phyloP scores from a whole-genome alignment of 1,140 invertebrate species.

The Heliothis subflexa region DNA sequence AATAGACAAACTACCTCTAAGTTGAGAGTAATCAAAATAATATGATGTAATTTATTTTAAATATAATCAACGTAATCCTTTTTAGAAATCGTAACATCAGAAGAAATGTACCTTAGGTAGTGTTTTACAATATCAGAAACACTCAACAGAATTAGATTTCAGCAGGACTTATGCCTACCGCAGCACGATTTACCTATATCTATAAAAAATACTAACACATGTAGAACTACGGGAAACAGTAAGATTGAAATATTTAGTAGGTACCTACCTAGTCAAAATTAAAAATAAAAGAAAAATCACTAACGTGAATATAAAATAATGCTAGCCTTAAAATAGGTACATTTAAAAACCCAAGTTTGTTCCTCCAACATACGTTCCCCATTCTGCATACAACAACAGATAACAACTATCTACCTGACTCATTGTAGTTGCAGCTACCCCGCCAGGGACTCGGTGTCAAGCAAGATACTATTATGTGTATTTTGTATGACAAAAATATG shows the following conservation, averaged over 20 bases:
- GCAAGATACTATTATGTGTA: neutral
- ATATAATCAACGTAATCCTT: no score
- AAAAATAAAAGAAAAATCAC: no score
- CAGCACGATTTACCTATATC: no score
- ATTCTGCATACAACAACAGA: neutral
- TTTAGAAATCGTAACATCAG: neutral
- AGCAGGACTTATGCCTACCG: no score
- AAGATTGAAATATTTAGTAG: no score
- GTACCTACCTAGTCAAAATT: no score
- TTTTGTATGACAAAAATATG: neutral
- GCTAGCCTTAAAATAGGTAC: neutral
- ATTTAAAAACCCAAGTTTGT: neutral
- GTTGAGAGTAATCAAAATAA: no score
- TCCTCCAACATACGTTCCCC: neutral
- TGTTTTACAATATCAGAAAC: conserved; percentile 1
- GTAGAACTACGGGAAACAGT: no score
- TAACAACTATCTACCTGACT: conserved; percentile 26
- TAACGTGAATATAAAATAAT: no score
- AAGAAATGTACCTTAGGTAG: neutral
- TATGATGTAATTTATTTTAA: no score
- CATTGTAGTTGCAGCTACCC: neutral
- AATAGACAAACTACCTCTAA: no score
- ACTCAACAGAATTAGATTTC: conserved; percentile 2
- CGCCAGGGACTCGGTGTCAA: neutral
- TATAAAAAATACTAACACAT: no score